phyloP scores from a whole-genome alignment of 2,113 vertebrate genomes.

The Dromiciops gliroides region DNA sequence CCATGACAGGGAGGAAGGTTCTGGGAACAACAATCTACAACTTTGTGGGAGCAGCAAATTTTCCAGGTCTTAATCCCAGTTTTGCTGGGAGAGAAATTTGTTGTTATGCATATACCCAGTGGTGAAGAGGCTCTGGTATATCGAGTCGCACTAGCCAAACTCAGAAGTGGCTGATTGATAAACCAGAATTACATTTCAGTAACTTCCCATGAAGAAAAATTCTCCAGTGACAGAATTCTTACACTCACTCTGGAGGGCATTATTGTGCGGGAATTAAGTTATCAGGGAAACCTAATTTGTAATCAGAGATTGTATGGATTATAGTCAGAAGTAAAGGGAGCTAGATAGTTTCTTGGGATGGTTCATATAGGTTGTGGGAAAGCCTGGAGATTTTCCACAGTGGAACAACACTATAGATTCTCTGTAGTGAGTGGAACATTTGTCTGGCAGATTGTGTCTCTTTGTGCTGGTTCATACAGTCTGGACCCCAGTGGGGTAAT shows the following conservation, averaged over 20 bases:
- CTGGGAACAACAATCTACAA: neutral
- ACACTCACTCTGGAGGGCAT: neutral
- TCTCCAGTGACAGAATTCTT: neutral
- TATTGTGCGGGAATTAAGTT: neutral
- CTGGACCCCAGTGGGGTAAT: neutral
- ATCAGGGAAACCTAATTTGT: neutral
- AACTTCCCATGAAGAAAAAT: neutral
- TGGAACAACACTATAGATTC: neutral
- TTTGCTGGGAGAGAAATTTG: neutral
- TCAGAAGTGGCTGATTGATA: slow-evolving; percentile 42
- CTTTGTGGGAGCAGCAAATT: neutral
- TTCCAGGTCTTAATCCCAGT: neutral
- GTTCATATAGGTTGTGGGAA: neutral
- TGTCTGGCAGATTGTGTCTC: neutral
- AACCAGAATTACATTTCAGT: slow-evolving; percentile 26
- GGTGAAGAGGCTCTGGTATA: neutral
- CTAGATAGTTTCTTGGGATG: neutral
- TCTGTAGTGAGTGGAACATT: neutral
- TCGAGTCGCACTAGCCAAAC: slow-evolving; percentile 31
- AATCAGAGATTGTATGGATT: neutral
- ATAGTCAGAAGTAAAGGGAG: neutral
- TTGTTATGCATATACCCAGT: neutral
- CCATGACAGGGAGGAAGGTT: neutral
- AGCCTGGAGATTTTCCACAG: neutral
- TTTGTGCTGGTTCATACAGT: neutral